Evolutionary conservation across 92 coral and sea anemone genomes (phyloP).

Genomic region (Epizoanthus scotinus): DNA sequence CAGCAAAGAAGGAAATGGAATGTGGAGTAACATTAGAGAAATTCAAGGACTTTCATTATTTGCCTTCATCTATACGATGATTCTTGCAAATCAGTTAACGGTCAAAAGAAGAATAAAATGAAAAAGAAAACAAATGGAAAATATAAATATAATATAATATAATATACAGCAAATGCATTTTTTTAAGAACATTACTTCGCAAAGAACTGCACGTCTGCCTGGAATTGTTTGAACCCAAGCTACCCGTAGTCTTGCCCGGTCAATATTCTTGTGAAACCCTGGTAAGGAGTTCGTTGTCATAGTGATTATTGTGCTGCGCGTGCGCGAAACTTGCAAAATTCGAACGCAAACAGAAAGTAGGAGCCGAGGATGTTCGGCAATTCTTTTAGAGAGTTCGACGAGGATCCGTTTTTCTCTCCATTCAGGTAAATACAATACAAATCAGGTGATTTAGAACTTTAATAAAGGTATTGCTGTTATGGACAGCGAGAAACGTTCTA

Average conservation of each 20-base stretch:
- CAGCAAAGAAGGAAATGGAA: too few species aligned
- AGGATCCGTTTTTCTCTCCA: conserved; percentile 72
- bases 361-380: conserved; percentile 11
- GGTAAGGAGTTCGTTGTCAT: background rate
- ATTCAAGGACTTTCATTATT: too few species aligned
- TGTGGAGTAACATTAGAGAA: too few species aligned
- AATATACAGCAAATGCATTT: too few species aligned
- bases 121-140: too few species aligned
- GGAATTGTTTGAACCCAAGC: background rate
- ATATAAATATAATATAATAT: too few species aligned
- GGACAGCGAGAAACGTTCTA: background rate
- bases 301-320: background rate
- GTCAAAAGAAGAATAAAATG: too few species aligned
- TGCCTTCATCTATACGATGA: too few species aligned
- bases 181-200: too few species aligned
- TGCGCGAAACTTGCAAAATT: background rate
- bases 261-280: background rate
- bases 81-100: too few species aligned
- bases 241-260: background rate
- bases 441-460: background rate
- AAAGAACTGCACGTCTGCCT: too few species aligned
- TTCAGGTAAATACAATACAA: conserved; percentile 55
- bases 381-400: conserved; percentile 70
- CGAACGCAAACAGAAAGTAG: too few species aligned
- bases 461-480: background rate